phyloP scores from a whole-genome alignment of 2,113 vertebrate species.

The Takifugu bimaculatus region DNA sequence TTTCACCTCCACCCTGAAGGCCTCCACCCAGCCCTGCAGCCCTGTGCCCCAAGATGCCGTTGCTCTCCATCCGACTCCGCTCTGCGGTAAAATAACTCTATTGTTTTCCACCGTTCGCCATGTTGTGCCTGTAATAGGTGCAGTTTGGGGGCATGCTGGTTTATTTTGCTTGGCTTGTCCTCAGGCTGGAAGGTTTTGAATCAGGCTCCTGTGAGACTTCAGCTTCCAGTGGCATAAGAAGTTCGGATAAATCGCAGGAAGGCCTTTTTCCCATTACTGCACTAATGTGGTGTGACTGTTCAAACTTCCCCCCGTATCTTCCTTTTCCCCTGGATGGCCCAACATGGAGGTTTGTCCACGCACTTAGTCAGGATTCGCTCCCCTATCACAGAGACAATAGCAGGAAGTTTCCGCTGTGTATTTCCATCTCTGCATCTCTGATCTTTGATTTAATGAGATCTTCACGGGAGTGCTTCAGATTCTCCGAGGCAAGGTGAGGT shows the following conservation, averaged over 20 bases:
- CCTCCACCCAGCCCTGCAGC: slow-evolving; percentile 62
- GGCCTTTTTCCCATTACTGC: slow-evolving; percentile 49
- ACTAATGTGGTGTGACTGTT: slow-evolving; percentile 62
- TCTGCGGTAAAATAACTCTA: slow-evolving; percentile 55
- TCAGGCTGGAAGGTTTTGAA: slow-evolving; percentile 62
- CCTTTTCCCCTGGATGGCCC: slow-evolving; percentile 29
- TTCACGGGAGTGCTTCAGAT: slow-evolving; percentile 42
- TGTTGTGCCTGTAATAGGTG: slow-evolving; percentile 50
- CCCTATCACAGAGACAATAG: slow-evolving; percentile 37
- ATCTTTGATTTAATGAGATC: slow-evolving; percentile 67
- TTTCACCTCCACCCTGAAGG: slow-evolving; percentile 37
- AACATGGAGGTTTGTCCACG: slow-evolving; percentile 32
- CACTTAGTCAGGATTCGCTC: slow-evolving; percentile 33
- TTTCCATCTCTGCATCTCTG: slow-evolving; percentile 27
- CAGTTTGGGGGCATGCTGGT: slow-evolving; percentile 54
- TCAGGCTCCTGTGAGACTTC: slow-evolving; percentile 39
- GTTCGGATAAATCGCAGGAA: slow-evolving; percentile 57
- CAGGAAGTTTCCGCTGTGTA: slow-evolving; percentile 24
- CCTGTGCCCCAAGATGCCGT: slow-evolving; percentile 67
- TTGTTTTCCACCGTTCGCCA: slow-evolving; percentile 59
- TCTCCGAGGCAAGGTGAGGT: slow-evolving; percentile 61
- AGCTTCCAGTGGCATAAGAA: slow-evolving; percentile 35
- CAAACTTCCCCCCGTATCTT: slow-evolving; percentile 32
- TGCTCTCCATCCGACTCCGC: slow-evolving; percentile 49
- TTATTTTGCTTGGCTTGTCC: slow-evolving; percentile 58